Evolutionary conservation across 2,888 invertebrate genomes (phyloP), one percentile per base, ranked within the genome.

Genomic region (Diarsia rubi): DNA sequence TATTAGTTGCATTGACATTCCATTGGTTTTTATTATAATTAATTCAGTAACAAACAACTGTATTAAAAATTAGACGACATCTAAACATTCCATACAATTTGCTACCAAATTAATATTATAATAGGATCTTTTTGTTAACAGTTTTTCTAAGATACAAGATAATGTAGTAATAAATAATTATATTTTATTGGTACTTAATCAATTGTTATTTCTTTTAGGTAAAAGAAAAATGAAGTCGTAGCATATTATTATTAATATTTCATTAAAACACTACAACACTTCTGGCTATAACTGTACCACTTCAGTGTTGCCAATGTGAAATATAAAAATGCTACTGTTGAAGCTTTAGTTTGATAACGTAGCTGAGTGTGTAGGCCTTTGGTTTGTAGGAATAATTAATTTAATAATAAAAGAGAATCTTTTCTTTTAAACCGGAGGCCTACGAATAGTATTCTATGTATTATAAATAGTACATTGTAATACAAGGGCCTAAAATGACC

Each of bases 1-100:
- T 82, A 73, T 86, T 87, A 88, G 79, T 86, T 86, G 78, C 75
- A 81, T 87, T 86, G 86, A 90, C 89, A 90, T 90, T 91, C 91
- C 91, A 90, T 85, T 87, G 79, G 83, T 84, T 88, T 87, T 86
- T 87, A 83, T 81, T 86, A 75, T 75, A 69, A 74, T 78, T 83
- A 69, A 72, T 75, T 81, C 74, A 75, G 60, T 82, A 79, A 68
- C 68, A 70, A 81, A 72, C 49, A 70, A 73, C 8, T 83, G 52
- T 73, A 77, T 77, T 70, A 42, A 85, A 69, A 72, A 72, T 86
- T 69, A 73, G 66, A 75, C 64, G 62, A 79, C 65, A 79, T 86
- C 63, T 64, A 69, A 75, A 72, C 73, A 83, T 82, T 86, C 72
- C 82, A 78, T 70, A 59, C 59, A 76, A 67, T 73, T 71, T 62